Evolutionary conservation across 2,888 invertebrate species (phyloP).

Genomic region (Himalopsyche kuldschensis): DNA sequence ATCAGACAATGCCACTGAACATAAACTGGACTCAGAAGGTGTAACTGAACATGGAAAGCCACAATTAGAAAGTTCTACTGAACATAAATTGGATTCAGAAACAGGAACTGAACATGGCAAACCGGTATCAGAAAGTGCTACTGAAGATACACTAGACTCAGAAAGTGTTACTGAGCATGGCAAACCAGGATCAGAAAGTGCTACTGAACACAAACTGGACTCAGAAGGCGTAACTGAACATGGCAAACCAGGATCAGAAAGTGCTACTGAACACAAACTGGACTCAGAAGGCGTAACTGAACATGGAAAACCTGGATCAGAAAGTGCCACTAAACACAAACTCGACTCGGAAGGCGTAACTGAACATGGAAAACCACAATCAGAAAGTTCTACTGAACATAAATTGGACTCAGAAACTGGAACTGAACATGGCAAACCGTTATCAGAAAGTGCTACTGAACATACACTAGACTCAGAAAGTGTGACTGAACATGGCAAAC

Average conservation of each 20-base stretch:
- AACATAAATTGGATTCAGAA: background rate
- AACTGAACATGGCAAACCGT: background rate
- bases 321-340: background rate
- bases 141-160: background rate
- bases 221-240: background rate
- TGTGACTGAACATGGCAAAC: background rate
- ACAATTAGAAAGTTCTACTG: background rate
- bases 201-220: background rate
- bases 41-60: background rate
- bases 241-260: background rate
- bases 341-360: background rate
- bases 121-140: too few relatives aligned
- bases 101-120: background rate
- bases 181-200: background rate
- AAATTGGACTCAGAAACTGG: background rate
- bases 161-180: background rate
- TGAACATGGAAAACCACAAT: background rate
- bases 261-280: background rate
- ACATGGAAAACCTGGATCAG: background rate
- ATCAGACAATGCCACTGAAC: constrained; percentile 32
- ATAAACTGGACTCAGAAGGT: background rate
- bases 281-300: background rate
- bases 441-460: background rate
- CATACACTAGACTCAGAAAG: background rate
- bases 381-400: background rate